Conservation (phyloP, 1,140 invertebrate species). For the Andricus grossulariae region DNA sequence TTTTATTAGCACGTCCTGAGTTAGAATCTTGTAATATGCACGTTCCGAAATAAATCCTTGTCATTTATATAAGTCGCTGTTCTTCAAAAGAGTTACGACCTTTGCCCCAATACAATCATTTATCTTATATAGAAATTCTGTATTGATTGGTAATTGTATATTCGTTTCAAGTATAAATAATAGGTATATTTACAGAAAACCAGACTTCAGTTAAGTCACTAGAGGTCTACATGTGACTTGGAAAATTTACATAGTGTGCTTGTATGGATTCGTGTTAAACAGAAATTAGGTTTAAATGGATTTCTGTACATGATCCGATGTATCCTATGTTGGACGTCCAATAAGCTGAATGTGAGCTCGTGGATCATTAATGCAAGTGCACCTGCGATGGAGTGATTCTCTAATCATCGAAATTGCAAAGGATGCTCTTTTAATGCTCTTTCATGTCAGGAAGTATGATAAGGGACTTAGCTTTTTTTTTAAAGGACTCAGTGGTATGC, state of each 20-base stretch:
- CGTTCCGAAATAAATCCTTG: too few species aligned
- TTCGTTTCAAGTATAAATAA: too few species aligned
- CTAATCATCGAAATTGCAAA: constrained; percentile 5
- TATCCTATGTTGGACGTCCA: constrained; percentile 12
- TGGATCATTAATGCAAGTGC: constrained; percentile 19
- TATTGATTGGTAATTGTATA: too few species aligned
- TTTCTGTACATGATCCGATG: constrained; percentile 13
- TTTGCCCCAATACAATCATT: too few species aligned
- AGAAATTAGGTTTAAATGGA: constrained; percentile 18
- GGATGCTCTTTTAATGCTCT: background rate
- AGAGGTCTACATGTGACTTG: background rate
- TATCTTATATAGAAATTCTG: too few species aligned
- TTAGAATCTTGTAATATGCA: too few species aligned
- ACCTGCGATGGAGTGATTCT: constrained; percentile 4
- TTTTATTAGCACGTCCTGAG: too few species aligned
- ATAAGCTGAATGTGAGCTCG: constrained; percentile 20
- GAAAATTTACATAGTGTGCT: background rate
- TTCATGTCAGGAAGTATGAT: background rate
- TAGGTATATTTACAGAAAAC: background rate
- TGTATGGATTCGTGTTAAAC: background rate
- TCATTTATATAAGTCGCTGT: too few species aligned
- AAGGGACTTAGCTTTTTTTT: background rate
- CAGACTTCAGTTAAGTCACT: background rate
- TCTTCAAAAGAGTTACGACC: too few species aligned
- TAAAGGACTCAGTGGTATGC: too few species aligned